Evolutionary conservation across 2,888 invertebrate species (phyloP), one percentile per base, ranked within the genome.

Genomic region (Monochamus alternatus): DNA sequence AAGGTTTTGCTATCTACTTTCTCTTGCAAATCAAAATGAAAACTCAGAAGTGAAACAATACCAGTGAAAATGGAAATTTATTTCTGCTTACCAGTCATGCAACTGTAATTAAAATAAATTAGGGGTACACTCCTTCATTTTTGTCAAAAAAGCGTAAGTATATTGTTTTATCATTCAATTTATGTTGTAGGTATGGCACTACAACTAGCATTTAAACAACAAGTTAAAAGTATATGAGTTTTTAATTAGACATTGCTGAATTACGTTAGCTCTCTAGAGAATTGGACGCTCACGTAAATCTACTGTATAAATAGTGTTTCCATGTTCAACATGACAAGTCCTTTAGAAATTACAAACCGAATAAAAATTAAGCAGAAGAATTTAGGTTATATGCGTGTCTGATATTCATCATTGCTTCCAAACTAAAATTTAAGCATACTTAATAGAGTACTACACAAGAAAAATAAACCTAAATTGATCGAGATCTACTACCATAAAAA

Each of bases 281-380:
- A 55, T 55, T 22, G 55, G 55, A 55, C 14, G 14, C 55, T 55
- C 55, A 12, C 55, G 55, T 55, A 55, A 55, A 55, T 55, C 55
- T 14, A 55, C 55, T 7, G 22, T 22, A n/a, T 55, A 14, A 55
- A 55, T 55, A n/a, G 55, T 55, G 14, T 14, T n/a, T 14, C 14
- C 55, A 55, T 55, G 55, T 14, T 5, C 14, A 55, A 55, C 55
- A 14, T n/a, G 55, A 55, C 55, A 55, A 14, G 55, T 55, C 5
- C 14, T 55, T 22, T n/a, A 10, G 12, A 47, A 47, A 47, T 9
- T 47, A 3, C 47, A 5, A 47, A 47, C 47, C 5, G 47, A 47
- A 47, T 44, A 47, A 47, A 12, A 47, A 47, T 10, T 9, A 47
- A 38, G 7, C 38, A 22, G 38, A 38, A 5, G 38, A 38, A 38